Evolutionary conservation across 2,113 vertebrate genomes (phyloP), one percentile per base, ranked within the genome.

Genomic region (Paradoxurus hermaphroditus): DNA sequence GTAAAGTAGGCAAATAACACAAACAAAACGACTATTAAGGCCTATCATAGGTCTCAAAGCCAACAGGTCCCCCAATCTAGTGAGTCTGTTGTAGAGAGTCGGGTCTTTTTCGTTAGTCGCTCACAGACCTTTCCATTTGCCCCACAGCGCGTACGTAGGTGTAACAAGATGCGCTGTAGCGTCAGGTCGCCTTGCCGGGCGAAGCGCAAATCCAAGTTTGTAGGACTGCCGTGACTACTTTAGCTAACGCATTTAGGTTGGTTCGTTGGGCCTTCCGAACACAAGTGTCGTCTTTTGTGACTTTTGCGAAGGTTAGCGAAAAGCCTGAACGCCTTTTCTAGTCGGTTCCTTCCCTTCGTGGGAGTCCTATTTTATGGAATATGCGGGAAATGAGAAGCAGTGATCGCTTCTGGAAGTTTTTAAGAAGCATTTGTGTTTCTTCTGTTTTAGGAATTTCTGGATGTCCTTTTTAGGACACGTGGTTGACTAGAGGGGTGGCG

Each of bases 361-460:
- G 39, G 39, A 78, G 49, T 49, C 68, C 7, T 13, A 49, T 59
- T 88, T 46, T 67, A 19, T 59, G 39, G 68, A 16, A 19, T 49
- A 41, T n/a, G 19, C 3, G 9, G 39, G 27, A 13, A 93, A 83
- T 59, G 5, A 34, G 39, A 49, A 84, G 12, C 41, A 15, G 34
- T 75, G 29, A 34, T 49, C 59, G 31, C 49, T 87, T 92, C 44
- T 95, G 29, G 23, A 82, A 56, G 34, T 36, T 75, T 75, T 56
- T 36, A 65, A 53, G 39, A 68, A 56, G 75, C 53, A 65, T 27
- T 73, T 18, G 31, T 73, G 36, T 65, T 83, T 81, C 2, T 36
- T 65, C 73, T 73, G 53, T 92, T 73, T 92, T 75, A 92, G n/a
- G 46, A 53, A 36, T 36, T 88, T 87, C 53, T 75, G 5, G n/a